Base-by-base conservation (phyloP, 1,140 invertebrate species). In the Ruditapes philippinarum region DNA sequence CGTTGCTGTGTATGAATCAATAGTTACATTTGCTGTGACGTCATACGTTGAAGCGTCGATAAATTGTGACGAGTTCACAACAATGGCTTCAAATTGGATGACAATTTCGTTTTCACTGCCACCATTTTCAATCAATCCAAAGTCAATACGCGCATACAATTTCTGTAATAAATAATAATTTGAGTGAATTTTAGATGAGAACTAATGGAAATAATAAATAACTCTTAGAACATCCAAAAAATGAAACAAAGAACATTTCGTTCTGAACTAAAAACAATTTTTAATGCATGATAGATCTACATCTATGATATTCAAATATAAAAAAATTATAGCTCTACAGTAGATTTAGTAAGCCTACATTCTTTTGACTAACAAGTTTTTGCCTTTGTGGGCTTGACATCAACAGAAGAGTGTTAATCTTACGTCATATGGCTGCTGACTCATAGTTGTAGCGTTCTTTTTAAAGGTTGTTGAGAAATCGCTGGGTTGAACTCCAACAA, bases 71-170 rank as follows among this genome's bases (percentile, higher is more conserved):
- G 42, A 38, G 28, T 87, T 78, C 2, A 74, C 51, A 11, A 87
- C 84, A 33, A 87, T 78, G 22, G 33, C 84, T 28, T 87, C 54
- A 51, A 87, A 62, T 28, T 31, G n/a, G 1, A 87, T 40, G 38
- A 76, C 54, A 14, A 87, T 78, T 17, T 85, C 65, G 65, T 38
- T 76, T 11, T 36, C 31, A 36, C 17, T 42, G 25, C 73, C 73
- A 45, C 19, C 11, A 38, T 76, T 78, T 17, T 40, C 38, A 7
- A 78, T 36, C 3, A 33, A 45, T 36, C 84, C 84, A 31, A 87
- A 78, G 28, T 78, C 73, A 31, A 87, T 78, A 14, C 49, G 7
- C 14, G 49, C 73, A 73, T 45, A 51, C 22, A 40, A 38, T 31
- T 80, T 80, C 57, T 42, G 51, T 33, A 62, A 62, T 12, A 2